Percentiles rank a stretch among this genome's conserved stretches.
Evolutionary conservation across 35 echinoderm and acorn worm species (phyloP).

Genomic region (Acanthaster planci): DNA sequence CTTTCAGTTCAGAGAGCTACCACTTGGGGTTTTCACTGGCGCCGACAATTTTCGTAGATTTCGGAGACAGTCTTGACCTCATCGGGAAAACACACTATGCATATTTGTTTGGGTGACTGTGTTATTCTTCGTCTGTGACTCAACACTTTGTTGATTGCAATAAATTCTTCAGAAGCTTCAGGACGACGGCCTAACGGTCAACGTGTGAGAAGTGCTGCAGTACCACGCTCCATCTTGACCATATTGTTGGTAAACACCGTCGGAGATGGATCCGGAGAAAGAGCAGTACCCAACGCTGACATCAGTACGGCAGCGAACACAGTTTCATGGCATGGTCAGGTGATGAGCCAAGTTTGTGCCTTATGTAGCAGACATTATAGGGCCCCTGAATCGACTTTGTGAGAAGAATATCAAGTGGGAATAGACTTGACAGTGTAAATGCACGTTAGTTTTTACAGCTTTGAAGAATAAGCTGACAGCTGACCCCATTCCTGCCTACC

Average conservation of each 20-base stretch:
- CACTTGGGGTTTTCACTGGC: slow-evolving; percentile 51
- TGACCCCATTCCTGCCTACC: slow-evolving; percentile 32
- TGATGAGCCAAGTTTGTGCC: slow-evolving; percentile 31
- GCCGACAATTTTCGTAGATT: slow-evolving; percentile 41
- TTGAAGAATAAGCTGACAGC: slow-evolving; percentile 14
- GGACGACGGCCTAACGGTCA: slow-evolving; percentile 42
- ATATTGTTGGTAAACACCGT: slow-evolving; percentile 15
- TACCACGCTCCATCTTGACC: slow-evolving; percentile 34
- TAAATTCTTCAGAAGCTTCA: background rate
- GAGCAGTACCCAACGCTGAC: background rate
- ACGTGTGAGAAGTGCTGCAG: slow-evolving; percentile 39
- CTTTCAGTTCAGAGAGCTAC: slow-evolving; percentile 66
- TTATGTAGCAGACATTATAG: background rate
- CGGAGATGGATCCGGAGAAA: slow-evolving; percentile 35
- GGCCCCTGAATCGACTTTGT: background rate
- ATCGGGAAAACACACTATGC: slow-evolving; percentile 30
- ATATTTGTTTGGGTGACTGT: slow-evolving; percentile 51
- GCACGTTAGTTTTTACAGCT: background rate
- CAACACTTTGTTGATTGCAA: slow-evolving; percentile 32
- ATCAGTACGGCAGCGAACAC: background rate
- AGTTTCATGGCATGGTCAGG: slow-evolving; percentile 1
- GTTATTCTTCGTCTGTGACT: slow-evolving; percentile 21
- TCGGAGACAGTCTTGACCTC: slow-evolving; percentile 34
- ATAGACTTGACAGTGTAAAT: background rate
- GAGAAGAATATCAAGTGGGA: slow-evolving; percentile 14